phyloP scores from a whole-genome alignment of 2,797 vertebrate genomes.

The Sebastes aleutianus region DNA sequence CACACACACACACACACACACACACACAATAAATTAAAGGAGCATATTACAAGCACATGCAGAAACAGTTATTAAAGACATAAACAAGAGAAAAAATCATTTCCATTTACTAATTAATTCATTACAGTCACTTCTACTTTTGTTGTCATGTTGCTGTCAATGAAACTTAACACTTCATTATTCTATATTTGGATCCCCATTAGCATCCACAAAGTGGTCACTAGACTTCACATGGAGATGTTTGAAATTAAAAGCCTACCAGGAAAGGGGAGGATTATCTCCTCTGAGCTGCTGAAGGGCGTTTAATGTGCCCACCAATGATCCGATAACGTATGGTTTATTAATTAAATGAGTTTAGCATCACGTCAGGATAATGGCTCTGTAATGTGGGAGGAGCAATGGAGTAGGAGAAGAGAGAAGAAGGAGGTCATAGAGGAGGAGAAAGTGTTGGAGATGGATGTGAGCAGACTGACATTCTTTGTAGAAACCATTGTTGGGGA shows the following conservation, averaged over 20 bases:
- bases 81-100: not conserved
- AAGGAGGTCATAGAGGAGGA: not conserved
- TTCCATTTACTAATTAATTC: no score
- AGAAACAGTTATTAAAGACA: not conserved
- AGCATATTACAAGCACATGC: not conserved
- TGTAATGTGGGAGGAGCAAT: not conserved
- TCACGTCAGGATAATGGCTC: not conserved
- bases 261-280: no score
- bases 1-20: no score
- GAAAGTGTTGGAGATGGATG: not conserved
- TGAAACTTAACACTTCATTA: not conserved
- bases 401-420: not conserved
- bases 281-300: not conserved
- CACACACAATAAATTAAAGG: not conserved
- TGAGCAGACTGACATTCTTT: slow-evolving; percentile 59
- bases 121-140: no score
- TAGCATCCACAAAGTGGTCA: not conserved
- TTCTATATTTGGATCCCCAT: not conserved
- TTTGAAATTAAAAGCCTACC: no score
- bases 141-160: not conserved
- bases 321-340: no score
- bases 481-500: slow-evolving; percentile 70
- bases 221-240: not conserved
- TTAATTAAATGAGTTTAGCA: no score
- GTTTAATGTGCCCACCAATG: not conserved